These are phyloP conservation scores for Acleris holmiana DNA, from an alignment of 2,888 invertebrate genomes.

Conservation along the genomic window DNA sequence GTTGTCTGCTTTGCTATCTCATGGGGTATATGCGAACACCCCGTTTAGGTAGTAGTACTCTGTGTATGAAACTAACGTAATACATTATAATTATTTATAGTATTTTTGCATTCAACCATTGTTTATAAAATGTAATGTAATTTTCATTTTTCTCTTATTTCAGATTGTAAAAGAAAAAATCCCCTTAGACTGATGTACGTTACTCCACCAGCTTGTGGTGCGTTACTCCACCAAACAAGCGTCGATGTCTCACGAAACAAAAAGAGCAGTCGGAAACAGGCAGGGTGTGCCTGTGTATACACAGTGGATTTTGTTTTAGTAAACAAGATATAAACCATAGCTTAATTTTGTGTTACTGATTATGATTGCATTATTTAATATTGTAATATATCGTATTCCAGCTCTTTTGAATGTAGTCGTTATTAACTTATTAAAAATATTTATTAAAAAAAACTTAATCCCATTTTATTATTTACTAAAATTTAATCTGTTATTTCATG, in stretches of 20 bases:
- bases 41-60: too few species aligned
- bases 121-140: too few species aligned
- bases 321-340: too few species aligned
- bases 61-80: too few species aligned
- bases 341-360: too few species aligned
- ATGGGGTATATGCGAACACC: too few species aligned
- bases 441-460: conserved; percentile 17
- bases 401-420: conserved; percentile 31
- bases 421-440: conserved; percentile 22
- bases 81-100: too few species aligned
- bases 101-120: too few species aligned
- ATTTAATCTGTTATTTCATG: not conserved
- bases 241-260: not conserved
- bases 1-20: too few species aligned
- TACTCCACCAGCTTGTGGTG: conserved; percentile 11
- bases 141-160: conserved; percentile 52
- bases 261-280: not conserved
- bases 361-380: not conserved
- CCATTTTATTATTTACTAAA: conserved; percentile 7
- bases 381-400: conserved; percentile 26
- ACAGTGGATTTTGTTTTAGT: too few species aligned
- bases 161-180: conserved; percentile 90
- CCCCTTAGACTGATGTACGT: conserved; percentile 85
- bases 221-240: too few species aligned
- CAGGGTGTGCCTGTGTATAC: too few species aligned